These are phyloP conservation scores for Eucriotettix oculatus DNA, from an alignment of 2,888 invertebrate species.

Conservation along the genomic window DNA sequence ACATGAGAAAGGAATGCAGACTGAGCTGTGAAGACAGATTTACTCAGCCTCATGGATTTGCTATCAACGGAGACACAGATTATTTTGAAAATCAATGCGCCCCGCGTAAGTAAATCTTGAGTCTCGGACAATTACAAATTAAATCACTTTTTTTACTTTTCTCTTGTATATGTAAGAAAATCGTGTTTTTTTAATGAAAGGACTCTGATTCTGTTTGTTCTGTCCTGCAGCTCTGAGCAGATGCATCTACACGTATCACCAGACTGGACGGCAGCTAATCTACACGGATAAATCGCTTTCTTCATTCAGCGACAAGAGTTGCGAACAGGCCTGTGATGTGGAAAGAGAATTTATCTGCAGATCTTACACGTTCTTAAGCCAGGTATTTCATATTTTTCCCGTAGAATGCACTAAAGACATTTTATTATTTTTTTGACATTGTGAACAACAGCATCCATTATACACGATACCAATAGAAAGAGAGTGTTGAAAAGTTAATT, in stretches of 20 bases:
- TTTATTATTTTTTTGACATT: no score
- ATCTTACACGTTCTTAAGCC: slow-evolving; percentile 24
- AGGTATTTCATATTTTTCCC: slow-evolving; percentile 13
- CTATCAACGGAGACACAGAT: slow-evolving; percentile 26
- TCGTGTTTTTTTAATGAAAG: neutral
- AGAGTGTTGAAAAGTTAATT: no score
- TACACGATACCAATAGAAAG: no score
- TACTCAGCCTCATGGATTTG: slow-evolving; percentile 29
- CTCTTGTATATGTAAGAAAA: neutral
- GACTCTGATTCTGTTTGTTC: neutral
- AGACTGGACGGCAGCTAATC: slow-evolving; percentile 23
- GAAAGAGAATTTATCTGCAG: slow-evolving; percentile 27
- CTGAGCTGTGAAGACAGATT: slow-evolving; percentile 31
- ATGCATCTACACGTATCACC: slow-evolving; percentile 23
- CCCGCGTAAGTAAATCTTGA: slow-evolving; percentile 20
- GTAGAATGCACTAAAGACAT: no score
- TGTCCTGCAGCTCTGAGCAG: slow-evolving; percentile 17
- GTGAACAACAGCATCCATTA: no score
- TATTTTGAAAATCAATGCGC: slow-evolving; percentile 37
- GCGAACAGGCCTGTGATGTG: slow-evolving; percentile 26
- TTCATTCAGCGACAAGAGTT: slow-evolving; percentile 24
- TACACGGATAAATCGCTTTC: slow-evolving; percentile 25
- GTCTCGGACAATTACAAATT: neutral
- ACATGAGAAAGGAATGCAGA: slow-evolving; percentile 27
- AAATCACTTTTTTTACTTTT: neutral